A percentile compares a stretch with the other conserved stretches of the same genome.
Conservation (phyloP, 2,888 invertebrate species). For the Cyclophora punctaria region DNA sequence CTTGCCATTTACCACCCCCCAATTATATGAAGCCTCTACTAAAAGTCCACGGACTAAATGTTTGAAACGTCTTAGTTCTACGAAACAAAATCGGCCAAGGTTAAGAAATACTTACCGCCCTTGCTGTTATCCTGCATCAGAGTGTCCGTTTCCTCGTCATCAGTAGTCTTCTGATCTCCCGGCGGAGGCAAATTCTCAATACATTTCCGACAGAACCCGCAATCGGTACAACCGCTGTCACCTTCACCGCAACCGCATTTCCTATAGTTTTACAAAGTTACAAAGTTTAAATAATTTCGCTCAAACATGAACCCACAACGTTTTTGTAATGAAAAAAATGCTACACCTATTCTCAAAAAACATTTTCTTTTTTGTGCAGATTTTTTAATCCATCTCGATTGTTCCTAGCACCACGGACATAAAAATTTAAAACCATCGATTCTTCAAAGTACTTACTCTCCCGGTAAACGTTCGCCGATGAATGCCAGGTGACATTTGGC, state of each 20-base stretch:
- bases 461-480: conserved; percentile 87
- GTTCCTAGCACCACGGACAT: too few species aligned
- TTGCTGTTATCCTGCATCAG: conserved; percentile 21
- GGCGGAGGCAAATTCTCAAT: conserved; percentile 63
- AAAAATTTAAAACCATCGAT: too few species aligned
- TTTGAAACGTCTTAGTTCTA: too few species aligned
- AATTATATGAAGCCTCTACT: too few species aligned
- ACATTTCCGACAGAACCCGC: conserved; percentile 94
- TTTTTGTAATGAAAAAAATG: not conserved
- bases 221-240: conserved; percentile 93
- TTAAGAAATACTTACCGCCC: conserved; percentile 18
- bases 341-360: too few species aligned
- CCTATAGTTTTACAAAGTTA: conserved; percentile 55
- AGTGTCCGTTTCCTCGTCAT: conserved; percentile 35
- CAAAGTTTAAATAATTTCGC: not conserved
- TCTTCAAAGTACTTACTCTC: conserved; percentile 79
- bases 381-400: too few species aligned
- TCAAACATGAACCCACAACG: not conserved
- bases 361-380: too few species aligned
- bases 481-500: conserved; percentile 75
- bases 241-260: conserved; percentile 97
- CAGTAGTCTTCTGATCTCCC: conserved; percentile 17
- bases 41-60: too few species aligned
- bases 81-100: not conserved
- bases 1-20: too few species aligned